Percentiles rank a stretch among this genome's conserved stretches.
phyloP scores from a whole-genome alignment of 2,797 vertebrate species.

The Danio tinwini region DNA sequence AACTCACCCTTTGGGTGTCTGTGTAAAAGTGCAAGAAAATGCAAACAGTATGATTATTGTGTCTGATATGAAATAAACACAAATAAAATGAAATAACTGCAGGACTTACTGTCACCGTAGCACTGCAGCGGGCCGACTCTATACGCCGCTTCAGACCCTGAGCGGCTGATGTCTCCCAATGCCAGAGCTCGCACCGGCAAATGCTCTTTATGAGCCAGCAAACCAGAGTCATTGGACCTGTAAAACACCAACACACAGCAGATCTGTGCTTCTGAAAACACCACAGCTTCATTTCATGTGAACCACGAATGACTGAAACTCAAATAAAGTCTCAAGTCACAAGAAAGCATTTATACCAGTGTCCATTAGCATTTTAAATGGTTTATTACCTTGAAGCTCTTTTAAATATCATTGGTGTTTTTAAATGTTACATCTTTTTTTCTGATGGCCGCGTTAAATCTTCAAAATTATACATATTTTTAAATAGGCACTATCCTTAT shows the following conservation, averaged over 20 bases:
- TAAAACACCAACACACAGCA: constrained; percentile 33
- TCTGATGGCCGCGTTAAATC: too few relatives aligned
- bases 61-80: background rate
- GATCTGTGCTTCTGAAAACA: background rate
- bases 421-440: too few relatives aligned
- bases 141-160: constrained; percentile 87
- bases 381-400: too few relatives aligned
- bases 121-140: constrained; percentile 89
- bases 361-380: too few relatives aligned
- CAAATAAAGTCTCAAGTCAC: too few relatives aligned
- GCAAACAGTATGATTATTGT: background rate
- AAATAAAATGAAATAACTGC: background rate
- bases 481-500: too few relatives aligned
- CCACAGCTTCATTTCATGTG: background rate
- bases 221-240: constrained; percentile 89
- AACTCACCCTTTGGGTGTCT: too few relatives aligned
- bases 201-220: constrained; percentile 89
- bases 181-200: constrained; percentile 88
- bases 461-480: too few relatives aligned
- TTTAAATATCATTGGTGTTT: too few relatives aligned
- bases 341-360: background rate
- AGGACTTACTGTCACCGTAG: constrained; percentile 90
- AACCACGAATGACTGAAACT: background rate
- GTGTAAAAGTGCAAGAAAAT: too few relatives aligned
- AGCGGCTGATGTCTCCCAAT: constrained; percentile 84